phyloP scores from a whole-genome alignment of 2,113 vertebrate genomes.

The Apteryx mantelli region DNA sequence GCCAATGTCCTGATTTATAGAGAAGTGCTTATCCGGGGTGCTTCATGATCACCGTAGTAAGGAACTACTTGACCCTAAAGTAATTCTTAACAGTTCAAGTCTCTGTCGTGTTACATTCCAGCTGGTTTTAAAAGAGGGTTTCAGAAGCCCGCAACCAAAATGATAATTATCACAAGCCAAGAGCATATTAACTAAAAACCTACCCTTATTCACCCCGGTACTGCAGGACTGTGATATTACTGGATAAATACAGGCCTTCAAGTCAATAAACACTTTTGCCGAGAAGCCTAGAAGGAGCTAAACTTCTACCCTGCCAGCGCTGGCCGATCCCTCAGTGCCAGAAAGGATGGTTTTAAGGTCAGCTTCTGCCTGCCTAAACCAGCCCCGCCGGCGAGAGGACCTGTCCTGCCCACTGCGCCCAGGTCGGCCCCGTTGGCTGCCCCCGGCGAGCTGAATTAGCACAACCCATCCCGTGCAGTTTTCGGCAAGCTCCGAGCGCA shows the following conservation, averaged over 20 bases:
- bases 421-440: background rate
- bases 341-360: background rate
- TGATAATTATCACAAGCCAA: background rate
- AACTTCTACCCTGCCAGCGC: background rate
- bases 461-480: too few species aligned
- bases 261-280: background rate
- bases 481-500: too few species aligned
- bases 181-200: background rate
- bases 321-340: background rate
- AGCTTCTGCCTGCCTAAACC: background rate
- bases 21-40: background rate
- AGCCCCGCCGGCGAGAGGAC: rapidly evolving
- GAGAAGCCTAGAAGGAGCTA: background rate
- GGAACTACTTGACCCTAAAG: background rate
- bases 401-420: too few species aligned
- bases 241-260: background rate
- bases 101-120: background rate
- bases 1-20: background rate
- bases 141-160: background rate
- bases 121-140: background rate
- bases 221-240: background rate
- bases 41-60: background rate
- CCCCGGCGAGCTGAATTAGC: too few species aligned
- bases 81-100: background rate
- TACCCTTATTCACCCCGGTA: background rate